Percentiles rank a stretch among this genome's conserved stretches.
Evolutionary conservation across 2,888 invertebrate species (phyloP).

Genomic region (Pachydiplax longipennis): DNA sequence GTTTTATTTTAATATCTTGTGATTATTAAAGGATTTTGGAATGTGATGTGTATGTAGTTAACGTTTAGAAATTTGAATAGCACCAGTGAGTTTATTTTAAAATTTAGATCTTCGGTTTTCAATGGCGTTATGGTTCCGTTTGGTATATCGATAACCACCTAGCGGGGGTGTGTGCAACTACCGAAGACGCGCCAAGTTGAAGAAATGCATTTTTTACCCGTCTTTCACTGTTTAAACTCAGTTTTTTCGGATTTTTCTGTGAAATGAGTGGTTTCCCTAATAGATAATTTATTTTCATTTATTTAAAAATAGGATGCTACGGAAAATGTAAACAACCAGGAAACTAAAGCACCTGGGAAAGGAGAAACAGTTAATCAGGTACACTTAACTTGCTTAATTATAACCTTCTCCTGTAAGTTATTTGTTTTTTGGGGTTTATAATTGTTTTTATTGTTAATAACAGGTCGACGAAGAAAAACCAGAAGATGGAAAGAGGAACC

Average conservation of each 20-base stretch:
- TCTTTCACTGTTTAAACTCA: not conserved
- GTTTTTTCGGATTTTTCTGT: not conserved
- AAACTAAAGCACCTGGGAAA: slow-evolving; percentile 23
- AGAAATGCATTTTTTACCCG: slow-evolving; percentile 18
- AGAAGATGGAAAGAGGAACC: slow-evolving; percentile 42
- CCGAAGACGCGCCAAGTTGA: slow-evolving; percentile 49
- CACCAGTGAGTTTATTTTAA: slow-evolving; percentile 49
- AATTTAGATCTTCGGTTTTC: slow-evolving; percentile 58
- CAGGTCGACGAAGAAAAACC: slow-evolving; percentile 14
- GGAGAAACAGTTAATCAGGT: slow-evolving; percentile 12
- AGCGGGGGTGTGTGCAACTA: slow-evolving; percentile 51
- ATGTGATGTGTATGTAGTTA: slow-evolving; percentile 16
- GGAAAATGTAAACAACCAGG: slow-evolving; percentile 5
- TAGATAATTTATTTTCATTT: not conserved
- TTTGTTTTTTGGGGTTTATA: too few relatives aligned
- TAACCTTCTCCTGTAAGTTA: not conserved
- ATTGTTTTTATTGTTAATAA: not conserved
- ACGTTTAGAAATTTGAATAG: not conserved
- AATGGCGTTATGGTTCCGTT: slow-evolving; percentile 53
- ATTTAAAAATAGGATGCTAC: not conserved
- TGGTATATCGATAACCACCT: slow-evolving; percentile 49
- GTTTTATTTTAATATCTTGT: not conserved
- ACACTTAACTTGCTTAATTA: not conserved
- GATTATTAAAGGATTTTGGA: not conserved
- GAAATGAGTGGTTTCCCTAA: not conserved